Base-by-base conservation (phyloP, 2,797 vertebrate species). In the Acanthiza pusilla region DNA sequence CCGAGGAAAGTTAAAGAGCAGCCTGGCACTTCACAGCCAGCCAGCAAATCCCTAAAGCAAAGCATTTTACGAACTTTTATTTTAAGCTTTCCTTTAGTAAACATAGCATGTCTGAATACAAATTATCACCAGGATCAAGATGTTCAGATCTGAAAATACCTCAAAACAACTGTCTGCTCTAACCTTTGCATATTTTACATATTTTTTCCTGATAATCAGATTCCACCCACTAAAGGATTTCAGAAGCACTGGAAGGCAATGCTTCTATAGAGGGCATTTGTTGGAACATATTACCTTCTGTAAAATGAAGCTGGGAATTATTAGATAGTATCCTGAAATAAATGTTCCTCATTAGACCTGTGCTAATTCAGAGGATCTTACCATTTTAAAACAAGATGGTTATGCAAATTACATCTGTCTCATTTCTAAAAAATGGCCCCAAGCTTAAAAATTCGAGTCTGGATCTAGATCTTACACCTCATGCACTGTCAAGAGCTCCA, bases 71-170 rank as follows among this genome's bases (percentile, higher is more conserved):
- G 66, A 60, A 72, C 57, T 71, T 89, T 38, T 50, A 73, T 93
- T 96, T 94, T 67, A 88, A 83, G 83, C 4, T 77, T 85, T 77
- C 65, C 58, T 78, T 90, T 53, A 85, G 91, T 36, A 95, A 94
- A 63, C 27, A 27, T 50, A 38, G 34, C 43, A 47, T 88, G 50
- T 61, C 86, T 85, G 94, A 93, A 85, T 58, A 89, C 65, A 91
- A 92, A 92, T 93, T 88, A 91, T 54, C 67, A 70, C 34, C 86
- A 85, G 88, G 85, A 96, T 84, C 92, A 91, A 95, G 89, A 87
- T 78, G 76, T 94, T 94, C 84, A 68, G 87, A 54, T 90, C 77
- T 86, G 77, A 95, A 96, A 93, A 96, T 88, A 83, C 77, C 80
- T 92, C 92, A 73, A 25, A 89, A 91, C 76, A 88, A 81, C 82